Percentiles rank a stretch among this genome's conserved stretches.
Evolutionary conservation across 2,113 vertebrate species (phyloP).

Genomic region (Cariama cristata): DNA sequence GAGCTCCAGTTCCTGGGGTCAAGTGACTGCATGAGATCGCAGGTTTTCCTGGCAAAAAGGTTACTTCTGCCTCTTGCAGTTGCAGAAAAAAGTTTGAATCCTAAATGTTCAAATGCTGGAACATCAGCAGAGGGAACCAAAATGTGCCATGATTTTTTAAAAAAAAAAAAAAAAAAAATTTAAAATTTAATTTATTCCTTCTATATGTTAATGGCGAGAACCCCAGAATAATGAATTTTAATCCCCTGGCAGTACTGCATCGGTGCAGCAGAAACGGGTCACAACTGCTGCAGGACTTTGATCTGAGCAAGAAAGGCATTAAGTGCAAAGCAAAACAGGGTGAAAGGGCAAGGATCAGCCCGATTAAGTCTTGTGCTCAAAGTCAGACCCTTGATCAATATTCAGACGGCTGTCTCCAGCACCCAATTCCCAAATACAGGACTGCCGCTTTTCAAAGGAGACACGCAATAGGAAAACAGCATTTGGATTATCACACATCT

Average conservation of each 20-base stretch:
- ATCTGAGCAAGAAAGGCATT: neutral
- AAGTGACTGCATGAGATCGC: neutral
- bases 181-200: too few species aligned
- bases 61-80: neutral
- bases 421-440: neutral
- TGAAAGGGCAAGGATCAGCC: neutral
- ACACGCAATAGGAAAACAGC: neutral
- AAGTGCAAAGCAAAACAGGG: neutral
- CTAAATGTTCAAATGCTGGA: neutral
- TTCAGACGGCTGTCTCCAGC: neutral
- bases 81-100: neutral
- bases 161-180: neutral
- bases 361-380: neutral
- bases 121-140: neutral
- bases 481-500: neutral
- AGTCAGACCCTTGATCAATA: neutral
- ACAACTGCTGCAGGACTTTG: neutral
- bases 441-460: neutral
- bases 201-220: too few species aligned
- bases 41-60: neutral
- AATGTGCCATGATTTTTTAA: neutral
- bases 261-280: neutral
- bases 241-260: neutral
- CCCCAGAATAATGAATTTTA: neutral
- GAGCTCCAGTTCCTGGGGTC: neutral